Percentiles rank a stretch among this genome's conserved stretches.
Evolutionary conservation across 2,888 invertebrate species (phyloP).

Genomic region (Drosophila sordidula): DNA sequence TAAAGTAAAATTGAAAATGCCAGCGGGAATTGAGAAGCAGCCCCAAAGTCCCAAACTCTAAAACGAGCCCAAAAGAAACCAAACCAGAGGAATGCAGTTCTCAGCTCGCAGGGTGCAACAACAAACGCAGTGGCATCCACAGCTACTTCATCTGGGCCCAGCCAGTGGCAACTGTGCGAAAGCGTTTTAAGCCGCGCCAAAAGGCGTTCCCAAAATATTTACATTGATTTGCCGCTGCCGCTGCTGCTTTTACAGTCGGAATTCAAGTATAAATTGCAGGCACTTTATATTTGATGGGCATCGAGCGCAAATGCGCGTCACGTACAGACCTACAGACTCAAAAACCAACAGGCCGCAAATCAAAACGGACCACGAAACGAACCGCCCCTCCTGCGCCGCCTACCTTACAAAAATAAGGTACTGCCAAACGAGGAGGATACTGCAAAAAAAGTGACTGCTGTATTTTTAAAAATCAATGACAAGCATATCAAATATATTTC

Average conservation of each 20-base stretch:
- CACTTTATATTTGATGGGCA: slow-evolving; percentile 77
- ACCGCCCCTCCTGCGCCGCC: background rate
- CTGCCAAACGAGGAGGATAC: slow-evolving; percentile 11
- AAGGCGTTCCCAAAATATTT: slow-evolving; percentile 73
- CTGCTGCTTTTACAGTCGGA: slow-evolving; percentile 38
- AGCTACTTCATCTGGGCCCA: slow-evolving; percentile 40
- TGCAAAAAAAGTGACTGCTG: slow-evolving; percentile 19
- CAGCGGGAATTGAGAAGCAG: slow-evolving; percentile 53
- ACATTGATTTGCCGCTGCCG: slow-evolving; percentile 65
- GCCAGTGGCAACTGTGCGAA: slow-evolving; percentile 31
- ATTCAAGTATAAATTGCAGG: slow-evolving; percentile 75
- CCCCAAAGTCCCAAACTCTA: slow-evolving; percentile 49
- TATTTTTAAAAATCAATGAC: background rate
- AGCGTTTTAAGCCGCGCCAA: slow-evolving; percentile 45
- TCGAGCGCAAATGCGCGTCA: slow-evolving; percentile 72
- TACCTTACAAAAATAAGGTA: slow-evolving; percentile 10
- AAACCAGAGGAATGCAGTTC: slow-evolving; percentile 57
- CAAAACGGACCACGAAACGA: slow-evolving; percentile 55
- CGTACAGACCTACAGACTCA: slow-evolving; percentile 63
- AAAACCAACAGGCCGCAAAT: slow-evolving; percentile 76
- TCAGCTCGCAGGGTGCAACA: slow-evolving; percentile 18
- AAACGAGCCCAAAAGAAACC: slow-evolving; percentile 41
- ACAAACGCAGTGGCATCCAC: slow-evolving; percentile 33
- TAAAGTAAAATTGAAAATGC: slow-evolving; percentile 82
- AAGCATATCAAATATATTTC: background rate